Evolutionary conservation across 1,140 invertebrate genomes (phyloP), one percentile per base, ranked within the genome.

Genomic region (Araneus ventricosus): DNA sequence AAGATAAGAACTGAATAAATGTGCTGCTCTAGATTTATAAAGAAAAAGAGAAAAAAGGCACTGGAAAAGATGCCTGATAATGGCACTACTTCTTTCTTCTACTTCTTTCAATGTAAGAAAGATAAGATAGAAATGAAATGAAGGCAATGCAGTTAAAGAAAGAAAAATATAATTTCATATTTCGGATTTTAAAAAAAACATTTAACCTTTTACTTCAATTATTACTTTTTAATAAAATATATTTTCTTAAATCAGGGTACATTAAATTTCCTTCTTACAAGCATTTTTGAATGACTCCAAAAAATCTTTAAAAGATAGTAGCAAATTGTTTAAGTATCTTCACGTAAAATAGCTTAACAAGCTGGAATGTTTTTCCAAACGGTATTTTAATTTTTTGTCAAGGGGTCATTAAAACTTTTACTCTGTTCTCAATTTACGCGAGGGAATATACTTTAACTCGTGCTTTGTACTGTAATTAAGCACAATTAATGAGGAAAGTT

Each of bases 181-280:
- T 34, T 37, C 17, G 14, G 30, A 37, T 75, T 75, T 67, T 14
- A 1, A 22, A n/a, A 8, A 10, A 17, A 75, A 10, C 4, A 4
- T 17, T 37, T 75, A 75, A 37, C 3, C 70, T 75, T 75, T 75
- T 75, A 75, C 30, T 75, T 75, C 5, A 34, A 30, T 75, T 75
- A 75, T 34, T 34, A 37, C 30, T 70, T 75, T 75, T 75, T 75
- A 75, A 75, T 70, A 34, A 70, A 70, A 34, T 34, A 75, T 37
- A 3, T 30, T 67, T 67, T 67, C 4, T 75, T 37, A 5, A 4
- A 34, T 6, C 67, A 22, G 10, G 20, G 0, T 37, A 34, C 67
- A 20, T 75, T 75, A 34, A 14, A 34, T 34, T 37, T 37, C 30
- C 5, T 17, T 34, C 30, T 34, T 4, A 10, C 27, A 14, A 34